Conservation (phyloP, 2,113 vertebrate genomes). For the Poeciliopsis turrubarensis region DNA sequence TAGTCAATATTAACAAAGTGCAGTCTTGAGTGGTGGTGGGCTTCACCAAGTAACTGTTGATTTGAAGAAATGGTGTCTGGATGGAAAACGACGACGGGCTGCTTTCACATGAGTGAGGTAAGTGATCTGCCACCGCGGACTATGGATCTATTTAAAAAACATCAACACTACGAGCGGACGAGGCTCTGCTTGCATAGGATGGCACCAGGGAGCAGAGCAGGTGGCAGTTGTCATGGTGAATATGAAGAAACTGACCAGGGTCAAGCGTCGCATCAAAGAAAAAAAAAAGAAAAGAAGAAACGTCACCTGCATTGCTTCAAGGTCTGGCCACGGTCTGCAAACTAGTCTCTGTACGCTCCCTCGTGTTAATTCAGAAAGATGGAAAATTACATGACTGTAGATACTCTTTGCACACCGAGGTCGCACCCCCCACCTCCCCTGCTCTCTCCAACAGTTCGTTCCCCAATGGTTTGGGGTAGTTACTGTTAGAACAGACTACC, state of each 20-base stretch:
- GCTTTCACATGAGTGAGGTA: slow-evolving; percentile 41
- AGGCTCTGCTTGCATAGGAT: slow-evolving; percentile 32
- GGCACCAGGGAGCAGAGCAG: slow-evolving; percentile 39
- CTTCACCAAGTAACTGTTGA: slow-evolving; percentile 56
- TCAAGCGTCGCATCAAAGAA: slow-evolving; percentile 49
- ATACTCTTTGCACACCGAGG: slow-evolving; percentile 30
- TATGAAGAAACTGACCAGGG: slow-evolving; percentile 64
- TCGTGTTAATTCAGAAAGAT: slow-evolving; percentile 24
- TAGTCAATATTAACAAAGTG: slow-evolving; percentile 65
- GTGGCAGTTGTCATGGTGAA: slow-evolving; percentile 48
- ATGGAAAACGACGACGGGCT: slow-evolving; percentile 42
- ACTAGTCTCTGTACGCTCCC: slow-evolving; percentile 18
- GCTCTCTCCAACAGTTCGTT: neutral
- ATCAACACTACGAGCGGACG: slow-evolving; percentile 38
- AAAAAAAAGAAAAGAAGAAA: slow-evolving; percentile 24
- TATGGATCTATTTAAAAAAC: slow-evolving; percentile 30
- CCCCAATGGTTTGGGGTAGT: slow-evolving; percentile 29
- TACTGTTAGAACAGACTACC: slow-evolving; percentile 31
- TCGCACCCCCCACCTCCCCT: slow-evolving; percentile 8
- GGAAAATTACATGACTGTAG: slow-evolving; percentile 7
- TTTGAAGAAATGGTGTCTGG: slow-evolving; percentile 42
- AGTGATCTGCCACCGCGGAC: slow-evolving; percentile 33
- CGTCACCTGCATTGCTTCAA: slow-evolving; percentile 38
- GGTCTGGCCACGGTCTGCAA: slow-evolving; percentile 21
- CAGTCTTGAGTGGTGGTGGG: slow-evolving; percentile 70